These are phyloP conservation scores for Pollenia labialis DNA, from an alignment of 2,888 invertebrate genomes.

Conservation along the genomic window DNA sequence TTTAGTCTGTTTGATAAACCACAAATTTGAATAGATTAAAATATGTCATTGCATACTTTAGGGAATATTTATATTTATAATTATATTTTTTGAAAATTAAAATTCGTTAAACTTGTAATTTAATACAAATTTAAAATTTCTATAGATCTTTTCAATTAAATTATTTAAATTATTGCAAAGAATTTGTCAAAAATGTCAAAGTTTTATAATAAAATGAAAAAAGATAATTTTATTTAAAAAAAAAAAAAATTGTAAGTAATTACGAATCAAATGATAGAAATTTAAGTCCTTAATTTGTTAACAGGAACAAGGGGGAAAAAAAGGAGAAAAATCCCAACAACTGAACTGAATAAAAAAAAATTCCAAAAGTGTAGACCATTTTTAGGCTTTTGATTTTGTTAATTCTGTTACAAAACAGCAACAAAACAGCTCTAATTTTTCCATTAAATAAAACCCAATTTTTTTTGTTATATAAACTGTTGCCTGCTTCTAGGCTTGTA, in stretches of 20 bases:
- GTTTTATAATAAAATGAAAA: too few relatives aligned
- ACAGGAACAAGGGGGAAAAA: too few relatives aligned
- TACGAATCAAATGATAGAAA: not conserved
- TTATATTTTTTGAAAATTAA: not conserved
- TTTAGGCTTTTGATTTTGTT: too few relatives aligned
- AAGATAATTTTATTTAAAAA: too few relatives aligned
- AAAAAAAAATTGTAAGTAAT: too few relatives aligned
- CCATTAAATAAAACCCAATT: not conserved
- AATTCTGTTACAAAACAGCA: too few relatives aligned
- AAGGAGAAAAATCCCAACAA: too few relatives aligned
- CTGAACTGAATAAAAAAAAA: too few relatives aligned
- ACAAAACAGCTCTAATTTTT: not conserved
- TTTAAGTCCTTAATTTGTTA: not conserved
- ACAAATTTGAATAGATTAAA: conserved; percentile 41
- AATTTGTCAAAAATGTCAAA: too few relatives aligned
- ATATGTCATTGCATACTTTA: conserved; percentile 44
- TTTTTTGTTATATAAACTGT: not conserved
- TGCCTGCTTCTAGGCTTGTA: not conserved
- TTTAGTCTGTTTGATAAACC: conserved; percentile 41
- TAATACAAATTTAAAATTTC: not conserved
- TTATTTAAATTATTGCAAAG: not conserved
- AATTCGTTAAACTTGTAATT: not conserved
- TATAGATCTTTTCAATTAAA: not conserved
- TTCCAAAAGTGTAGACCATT: too few relatives aligned
- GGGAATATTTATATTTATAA: not conserved